Evolutionary conservation across 2,888 invertebrate genomes (phyloP), one percentile per base, ranked within the genome.

Genomic region (Euspilapteryx auroguttella): DNA sequence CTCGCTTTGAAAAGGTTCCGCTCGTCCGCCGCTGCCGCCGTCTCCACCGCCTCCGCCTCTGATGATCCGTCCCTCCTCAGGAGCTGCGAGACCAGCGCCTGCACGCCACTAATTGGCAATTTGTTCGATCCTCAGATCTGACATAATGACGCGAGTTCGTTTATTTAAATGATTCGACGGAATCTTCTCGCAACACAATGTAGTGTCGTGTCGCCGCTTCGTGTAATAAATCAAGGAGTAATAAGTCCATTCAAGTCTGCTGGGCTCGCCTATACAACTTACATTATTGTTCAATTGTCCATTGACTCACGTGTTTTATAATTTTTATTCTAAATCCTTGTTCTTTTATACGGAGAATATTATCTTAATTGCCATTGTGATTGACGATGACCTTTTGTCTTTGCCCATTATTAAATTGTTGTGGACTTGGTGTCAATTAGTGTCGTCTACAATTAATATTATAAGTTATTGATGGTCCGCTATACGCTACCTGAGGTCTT

Each of bases 111-210:
- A 73, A 73, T 75, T 75, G 73, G 52, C 73, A 73, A 73, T 75
- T 75, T 73, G 71, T 69, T 68, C 68, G 66, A 73, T 68, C 69
- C 68, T 68, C 63, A 73, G 65, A 71, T 66, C 71, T 61, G 56
- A 64, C 66, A 62, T 69, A 69, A 73, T 69, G 71, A 71, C 64
- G 68, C 50, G 61, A 68, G 64, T 68, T 73, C 71, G 66, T 71
- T 73, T 71, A 71, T 73, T 69, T 61, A 71, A 73, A 71, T 73
- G 73, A 73, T 71, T 71, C 59, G 58, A 61, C 68, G 58, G 61
- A 69, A 69, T 68, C 47, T 59, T 55, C 55, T 55, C 54, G 42
- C 44, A 43, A 50, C 36, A 46, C 52, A 49, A 48, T 49, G 47
- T 40, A 47, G n/a, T n/a, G n/a, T n/a, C n/a, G n/a, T n/a, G 35